Evolutionary conservation across 2,113 vertebrate genomes (phyloP).

Genomic region (Salvelinus alpinus): DNA sequence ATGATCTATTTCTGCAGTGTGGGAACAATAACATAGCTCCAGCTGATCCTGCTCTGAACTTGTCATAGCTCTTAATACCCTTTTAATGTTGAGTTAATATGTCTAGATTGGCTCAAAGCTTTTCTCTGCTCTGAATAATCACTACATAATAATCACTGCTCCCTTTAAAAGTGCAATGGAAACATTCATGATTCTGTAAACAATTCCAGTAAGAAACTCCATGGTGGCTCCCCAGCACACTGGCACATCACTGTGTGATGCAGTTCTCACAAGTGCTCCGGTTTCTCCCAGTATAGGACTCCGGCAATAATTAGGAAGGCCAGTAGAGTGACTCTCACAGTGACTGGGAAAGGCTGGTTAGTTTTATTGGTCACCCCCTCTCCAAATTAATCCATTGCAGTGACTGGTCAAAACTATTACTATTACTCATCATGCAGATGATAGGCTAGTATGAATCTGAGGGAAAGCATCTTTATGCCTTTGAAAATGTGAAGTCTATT

Average conservation of each 20-base stretch:
- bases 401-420: conserved; percentile 7
- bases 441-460: neutral
- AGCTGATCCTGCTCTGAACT: neutral
- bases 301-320: neutral
- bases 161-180: neutral
- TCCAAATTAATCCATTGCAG: conserved; percentile 8
- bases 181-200: neutral
- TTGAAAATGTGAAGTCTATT: neutral
- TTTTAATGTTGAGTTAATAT: neutral
- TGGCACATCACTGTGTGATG: neutral
- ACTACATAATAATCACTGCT: neutral
- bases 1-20: neutral
- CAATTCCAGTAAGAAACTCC: neutral
- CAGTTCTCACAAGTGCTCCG: neutral
- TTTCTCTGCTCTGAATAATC: neutral
- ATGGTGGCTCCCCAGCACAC: neutral
- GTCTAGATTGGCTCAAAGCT: neutral
- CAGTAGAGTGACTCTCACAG: neutral
- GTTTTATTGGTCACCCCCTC: conserved; percentile 6
- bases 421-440: conserved; percentile 4
- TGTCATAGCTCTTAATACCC: neutral
- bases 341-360: neutral
- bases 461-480: conserved; percentile 4
- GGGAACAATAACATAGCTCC: neutral
- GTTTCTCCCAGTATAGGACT: neutral